Evolutionary conservation across 2,888 invertebrate species (phyloP).

Genomic region (Noctua pronuba): DNA sequence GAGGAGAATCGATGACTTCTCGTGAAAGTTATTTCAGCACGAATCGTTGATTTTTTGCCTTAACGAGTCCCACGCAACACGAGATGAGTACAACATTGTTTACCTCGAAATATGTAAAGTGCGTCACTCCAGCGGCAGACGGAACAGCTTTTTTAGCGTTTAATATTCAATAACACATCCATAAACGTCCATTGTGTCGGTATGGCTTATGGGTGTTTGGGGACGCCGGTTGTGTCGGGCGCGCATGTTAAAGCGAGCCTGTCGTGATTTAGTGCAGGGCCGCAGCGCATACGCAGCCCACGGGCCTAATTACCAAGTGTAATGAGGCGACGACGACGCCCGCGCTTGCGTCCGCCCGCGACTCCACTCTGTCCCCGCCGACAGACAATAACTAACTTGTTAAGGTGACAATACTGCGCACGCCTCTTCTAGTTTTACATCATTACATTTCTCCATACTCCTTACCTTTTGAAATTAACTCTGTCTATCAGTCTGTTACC

Average conservation of each 20-base stretch:
- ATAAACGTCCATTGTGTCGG: slow-evolving; percentile 81
- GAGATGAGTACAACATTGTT: slow-evolving; percentile 72
- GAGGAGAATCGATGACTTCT: slow-evolving; percentile 54
- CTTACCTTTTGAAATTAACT: neutral
- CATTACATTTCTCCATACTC: slow-evolving; percentile 6
- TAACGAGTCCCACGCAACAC: slow-evolving; percentile 36
- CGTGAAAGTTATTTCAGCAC: slow-evolving; percentile 58
- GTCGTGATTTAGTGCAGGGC: slow-evolving; percentile 88
- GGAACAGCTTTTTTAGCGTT: slow-evolving; percentile 74
- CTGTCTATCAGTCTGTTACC: neutral
- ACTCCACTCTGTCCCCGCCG: slow-evolving; percentile 58
- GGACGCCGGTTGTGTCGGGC: slow-evolving; percentile 73
- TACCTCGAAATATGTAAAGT: slow-evolving; percentile 78
- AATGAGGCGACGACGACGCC: slow-evolving; percentile 82
- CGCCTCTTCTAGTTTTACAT: slow-evolving; percentile 29
- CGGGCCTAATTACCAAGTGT: slow-evolving; percentile 89
- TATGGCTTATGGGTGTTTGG: slow-evolving; percentile 78
- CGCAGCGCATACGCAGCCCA: slow-evolving; percentile 81
- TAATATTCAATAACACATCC: slow-evolving; percentile 86
- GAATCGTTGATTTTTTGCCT: slow-evolving; percentile 34
- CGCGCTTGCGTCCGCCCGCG: slow-evolving; percentile 73
- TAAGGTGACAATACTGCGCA: slow-evolving; percentile 62
- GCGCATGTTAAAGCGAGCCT: slow-evolving; percentile 80
- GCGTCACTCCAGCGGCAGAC: slow-evolving; percentile 72
- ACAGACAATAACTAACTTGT: slow-evolving; percentile 64